A percentile compares a stretch with the other conserved stretches of the same genome.
Conservation (phyloP, 1,140 invertebrate species). For the Bombus waltoni region DNA sequence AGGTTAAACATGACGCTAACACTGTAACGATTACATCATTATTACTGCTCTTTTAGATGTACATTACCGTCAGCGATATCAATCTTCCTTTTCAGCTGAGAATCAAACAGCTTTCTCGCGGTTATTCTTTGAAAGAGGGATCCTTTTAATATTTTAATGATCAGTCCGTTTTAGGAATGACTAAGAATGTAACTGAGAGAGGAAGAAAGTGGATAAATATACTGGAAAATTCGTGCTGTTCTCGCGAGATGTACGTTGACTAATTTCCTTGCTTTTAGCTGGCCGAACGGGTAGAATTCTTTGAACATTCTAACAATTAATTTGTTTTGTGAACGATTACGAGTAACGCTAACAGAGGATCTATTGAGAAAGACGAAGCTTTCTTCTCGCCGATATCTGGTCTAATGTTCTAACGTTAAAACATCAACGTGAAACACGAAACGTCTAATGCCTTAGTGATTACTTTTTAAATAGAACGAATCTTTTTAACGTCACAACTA, state of each 20-base stretch:
- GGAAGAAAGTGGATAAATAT: not conserved
- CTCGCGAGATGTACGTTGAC: not conserved
- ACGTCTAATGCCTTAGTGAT: not conserved
- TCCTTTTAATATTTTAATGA: not conserved
- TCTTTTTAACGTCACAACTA: not conserved
- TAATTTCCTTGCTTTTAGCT: not conserved
- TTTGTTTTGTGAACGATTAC: too few species aligned
- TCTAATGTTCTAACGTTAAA: too few species aligned
- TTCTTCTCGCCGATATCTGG: too few species aligned
- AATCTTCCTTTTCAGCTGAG: not conserved
- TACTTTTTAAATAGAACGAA: not conserved
- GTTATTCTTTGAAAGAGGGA: not conserved
- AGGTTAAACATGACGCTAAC: not conserved
- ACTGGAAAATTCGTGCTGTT: not conserved
- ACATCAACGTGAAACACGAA: too few species aligned
- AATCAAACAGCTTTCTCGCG: not conserved
- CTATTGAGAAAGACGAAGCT: too few species aligned
- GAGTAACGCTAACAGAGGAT: too few species aligned
- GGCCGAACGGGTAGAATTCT: too few species aligned
- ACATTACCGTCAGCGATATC: not conserved
- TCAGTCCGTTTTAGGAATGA: not conserved
- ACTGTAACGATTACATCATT: not conserved
- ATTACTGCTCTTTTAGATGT: not conserved
- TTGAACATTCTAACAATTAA: not conserved
- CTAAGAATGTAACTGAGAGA: not conserved